Evolutionary conservation across 2,797 vertebrate species (phyloP).

Genomic region (Spinus pinus): DNA sequence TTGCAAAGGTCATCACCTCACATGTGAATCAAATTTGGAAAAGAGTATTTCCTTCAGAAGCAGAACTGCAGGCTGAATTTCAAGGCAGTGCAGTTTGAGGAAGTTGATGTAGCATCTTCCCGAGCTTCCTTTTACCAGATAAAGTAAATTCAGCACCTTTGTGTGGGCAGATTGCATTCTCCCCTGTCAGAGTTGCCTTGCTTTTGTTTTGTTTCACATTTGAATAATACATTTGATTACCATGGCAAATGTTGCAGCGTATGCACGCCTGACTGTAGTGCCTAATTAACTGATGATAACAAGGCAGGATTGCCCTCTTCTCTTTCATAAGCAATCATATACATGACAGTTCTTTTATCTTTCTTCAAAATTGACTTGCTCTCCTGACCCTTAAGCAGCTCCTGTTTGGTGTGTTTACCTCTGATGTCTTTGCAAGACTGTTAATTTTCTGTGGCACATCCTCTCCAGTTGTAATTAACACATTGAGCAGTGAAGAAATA

Average conservation of each 20-base stretch:
- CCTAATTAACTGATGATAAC: constrained; percentile 87
- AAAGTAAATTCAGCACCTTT: constrained; percentile 51
- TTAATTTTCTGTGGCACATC: constrained; percentile 81
- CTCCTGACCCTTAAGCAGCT: constrained; percentile 74
- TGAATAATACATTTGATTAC: constrained; percentile 84
- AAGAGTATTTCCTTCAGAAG: constrained; percentile 19
- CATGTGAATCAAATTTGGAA: constrained; percentile 20
- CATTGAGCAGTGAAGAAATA: constrained; percentile 68
- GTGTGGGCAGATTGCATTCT: constrained; percentile 46
- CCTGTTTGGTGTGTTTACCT: constrained; percentile 78
- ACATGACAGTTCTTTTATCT: constrained; percentile 82
- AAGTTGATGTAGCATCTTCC: neutral
- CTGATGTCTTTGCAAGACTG: constrained; percentile 74
- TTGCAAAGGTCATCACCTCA: constrained; percentile 11
- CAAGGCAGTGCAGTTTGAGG: neutral
- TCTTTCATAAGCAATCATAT: constrained; percentile 74
- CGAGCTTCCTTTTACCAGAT: neutral
- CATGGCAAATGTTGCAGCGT: constrained; percentile 70
- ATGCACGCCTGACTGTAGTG: constrained; percentile 74
- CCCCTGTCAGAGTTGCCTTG: constrained; percentile 47
- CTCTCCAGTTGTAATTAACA: constrained; percentile 82
- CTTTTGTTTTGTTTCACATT: constrained; percentile 72
- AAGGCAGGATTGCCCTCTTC: constrained; percentile 78
- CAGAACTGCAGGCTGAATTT: neutral
- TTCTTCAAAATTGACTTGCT: constrained; percentile 80